Conservation (phyloP, 35 echinoderm and acorn worm genomes). For the Lytechinus variegatus region DNA sequence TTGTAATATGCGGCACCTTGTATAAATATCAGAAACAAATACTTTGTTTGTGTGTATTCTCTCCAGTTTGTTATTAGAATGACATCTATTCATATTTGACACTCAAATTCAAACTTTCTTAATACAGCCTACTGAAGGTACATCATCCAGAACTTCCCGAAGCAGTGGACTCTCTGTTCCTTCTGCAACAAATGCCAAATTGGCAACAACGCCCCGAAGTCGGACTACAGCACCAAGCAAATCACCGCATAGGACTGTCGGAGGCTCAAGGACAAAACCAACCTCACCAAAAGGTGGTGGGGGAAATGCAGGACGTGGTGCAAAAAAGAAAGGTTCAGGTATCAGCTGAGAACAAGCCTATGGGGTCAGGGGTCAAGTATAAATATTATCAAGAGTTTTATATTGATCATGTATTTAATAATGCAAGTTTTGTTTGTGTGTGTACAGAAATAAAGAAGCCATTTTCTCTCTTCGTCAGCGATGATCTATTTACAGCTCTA, state of each 20-base stretch:
- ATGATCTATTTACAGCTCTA: background rate
- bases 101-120: background rate
- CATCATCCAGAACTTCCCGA: conserved; percentile 5
- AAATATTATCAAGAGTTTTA: conserved; percentile 5
- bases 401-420: conserved; percentile 4
- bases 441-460: background rate
- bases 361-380: background rate
- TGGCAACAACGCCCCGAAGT: background rate
- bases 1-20: no score
- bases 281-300: conserved; percentile 48
- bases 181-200: conserved; percentile 17
- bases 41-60: no score
- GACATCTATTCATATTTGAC: no score
- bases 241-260: conserved; percentile 20
- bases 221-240: background rate
- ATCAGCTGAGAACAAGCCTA: conserved; percentile 36
- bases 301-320: background rate
- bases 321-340: conserved; percentile 40
- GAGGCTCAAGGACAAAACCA: conserved; percentile 29
- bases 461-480: background rate
- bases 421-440: conserved; percentile 14
- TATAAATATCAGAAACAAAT: no score
- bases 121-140: conserved; percentile 22
- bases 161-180: background rate
- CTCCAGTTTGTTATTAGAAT: no score